phyloP scores from a whole-genome alignment of 2,888 invertebrate genomes.

The Chesias legatella region DNA sequence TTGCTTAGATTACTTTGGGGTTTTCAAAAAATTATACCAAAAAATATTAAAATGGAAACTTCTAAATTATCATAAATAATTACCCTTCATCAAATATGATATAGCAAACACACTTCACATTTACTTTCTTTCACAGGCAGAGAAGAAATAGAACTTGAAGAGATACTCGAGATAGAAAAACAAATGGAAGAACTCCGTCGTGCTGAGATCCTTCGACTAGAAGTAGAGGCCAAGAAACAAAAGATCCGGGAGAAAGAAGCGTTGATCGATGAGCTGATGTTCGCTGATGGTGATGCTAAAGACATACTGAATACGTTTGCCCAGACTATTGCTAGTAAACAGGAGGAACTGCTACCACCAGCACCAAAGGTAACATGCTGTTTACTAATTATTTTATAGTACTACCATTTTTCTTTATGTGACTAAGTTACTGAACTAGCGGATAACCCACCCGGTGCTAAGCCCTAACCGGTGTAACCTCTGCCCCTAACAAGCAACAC shows the following conservation, averaged over 20 bases:
- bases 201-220: conserved; percentile 84
- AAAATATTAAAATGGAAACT: too few species aligned
- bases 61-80: too few species aligned
- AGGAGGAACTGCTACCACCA: conserved; percentile 76
- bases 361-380: conserved; percentile 67
- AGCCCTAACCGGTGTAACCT: too few species aligned
- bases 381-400: too few species aligned
- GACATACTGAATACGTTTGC: conserved; percentile 92
- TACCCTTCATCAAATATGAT: too few species aligned
- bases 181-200: conserved; percentile 87
- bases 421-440: too few species aligned
- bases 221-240: conserved; percentile 87
- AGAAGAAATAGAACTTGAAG: conserved; percentile 93
- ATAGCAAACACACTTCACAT: too few species aligned
- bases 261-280: conserved; percentile 96
- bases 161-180: conserved; percentile 90
- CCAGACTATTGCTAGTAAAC: conserved; percentile 84
- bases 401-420: too few species aligned
- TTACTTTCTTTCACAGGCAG: conserved; percentile 64
- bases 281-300: conserved; percentile 93
- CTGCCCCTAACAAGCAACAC: too few species aligned
- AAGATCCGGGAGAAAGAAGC: conserved; percentile 94
- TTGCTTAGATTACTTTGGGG: too few species aligned
- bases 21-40: too few species aligned
- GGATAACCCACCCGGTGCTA: too few species aligned